Evolutionary conservation across 1,140 invertebrate species (phyloP).

Genomic region (Cotesia glomerata): DNA sequence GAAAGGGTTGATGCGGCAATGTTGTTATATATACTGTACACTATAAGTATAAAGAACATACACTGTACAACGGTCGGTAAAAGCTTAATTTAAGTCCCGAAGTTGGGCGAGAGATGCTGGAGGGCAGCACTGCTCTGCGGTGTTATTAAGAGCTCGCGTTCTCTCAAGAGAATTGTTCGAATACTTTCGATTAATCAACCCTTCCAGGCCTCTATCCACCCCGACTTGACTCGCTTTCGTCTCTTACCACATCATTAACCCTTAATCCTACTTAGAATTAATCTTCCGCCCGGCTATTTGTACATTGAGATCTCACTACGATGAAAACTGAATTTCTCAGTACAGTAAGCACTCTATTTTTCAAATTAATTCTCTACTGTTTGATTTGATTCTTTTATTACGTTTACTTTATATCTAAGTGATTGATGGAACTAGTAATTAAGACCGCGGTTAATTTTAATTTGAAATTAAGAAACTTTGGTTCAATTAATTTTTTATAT

Average conservation of each 20-base stretch:
- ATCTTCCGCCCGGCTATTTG: neutral
- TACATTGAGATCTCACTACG: neutral
- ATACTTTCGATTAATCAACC: conserved; percentile 12
- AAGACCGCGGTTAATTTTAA: too few relatives aligned
- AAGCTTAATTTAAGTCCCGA: neutral
- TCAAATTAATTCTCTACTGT: too few relatives aligned
- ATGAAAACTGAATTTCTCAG: neutral
- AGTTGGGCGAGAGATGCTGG: neutral
- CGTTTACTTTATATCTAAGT: too few relatives aligned
- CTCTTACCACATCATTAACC: conserved; percentile 12
- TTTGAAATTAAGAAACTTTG: too few relatives aligned
- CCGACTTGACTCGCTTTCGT: neutral
- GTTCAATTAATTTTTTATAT: too few relatives aligned
- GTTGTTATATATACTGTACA: too few relatives aligned
- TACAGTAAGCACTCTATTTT: too few relatives aligned
- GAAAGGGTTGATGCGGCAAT: too few relatives aligned
- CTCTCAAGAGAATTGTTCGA: neutral
- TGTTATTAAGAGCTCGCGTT: neutral
- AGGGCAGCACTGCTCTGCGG: neutral
- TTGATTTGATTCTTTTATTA: too few relatives aligned
- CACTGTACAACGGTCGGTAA: neutral
- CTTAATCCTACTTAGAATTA: neutral
- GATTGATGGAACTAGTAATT: too few relatives aligned
- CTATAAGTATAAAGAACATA: too few relatives aligned
- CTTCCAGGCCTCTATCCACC: neutral